A percentile compares a stretch with the other conserved stretches of the same genome.
phyloP scores from a whole-genome alignment of 2,888 invertebrate genomes.

The Salpingus planirostris region DNA sequence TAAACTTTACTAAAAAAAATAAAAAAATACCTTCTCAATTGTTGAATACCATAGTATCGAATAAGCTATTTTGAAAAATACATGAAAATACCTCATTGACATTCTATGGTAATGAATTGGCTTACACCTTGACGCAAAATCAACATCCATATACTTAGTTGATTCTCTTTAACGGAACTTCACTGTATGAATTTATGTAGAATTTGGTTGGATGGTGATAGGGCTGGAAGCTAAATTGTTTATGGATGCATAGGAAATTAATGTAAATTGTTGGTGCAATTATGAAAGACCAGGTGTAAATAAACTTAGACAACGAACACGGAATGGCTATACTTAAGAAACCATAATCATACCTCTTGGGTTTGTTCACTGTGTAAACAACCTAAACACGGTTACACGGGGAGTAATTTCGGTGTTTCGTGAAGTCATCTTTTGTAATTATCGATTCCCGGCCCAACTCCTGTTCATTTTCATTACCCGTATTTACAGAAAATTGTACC shows the following conservation, averaged over 20 bases:
- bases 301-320: conserved; percentile 11
- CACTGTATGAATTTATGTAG: no score
- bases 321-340: conserved; percentile 11
- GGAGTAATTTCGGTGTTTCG: conserved; percentile 13
- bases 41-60: no score
- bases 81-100: no score
- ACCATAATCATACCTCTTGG: conserved; percentile 17
- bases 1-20: no score
- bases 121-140: no score
- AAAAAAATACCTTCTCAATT: no score
- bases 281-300: conserved; percentile 13
- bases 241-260: conserved; percentile 5
- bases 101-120: no score
- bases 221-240: conserved; percentile 3
- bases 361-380: conserved; percentile 12
- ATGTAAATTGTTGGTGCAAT: conserved; percentile 12
- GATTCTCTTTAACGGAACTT: no score
- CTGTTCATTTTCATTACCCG: no score
- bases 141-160: no score
- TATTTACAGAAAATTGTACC: no score
- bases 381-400: conserved; percentile 14
- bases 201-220: conserved; percentile 6
- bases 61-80: no score
- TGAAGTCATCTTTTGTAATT: conserved; percentile 20
- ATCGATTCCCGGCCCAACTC: conserved; percentile 10